These are phyloP conservation scores for Rhynchophorus ferrugineus DNA, from an alignment of 1,140 invertebrate genomes.

Conservation along the genomic window DNA sequence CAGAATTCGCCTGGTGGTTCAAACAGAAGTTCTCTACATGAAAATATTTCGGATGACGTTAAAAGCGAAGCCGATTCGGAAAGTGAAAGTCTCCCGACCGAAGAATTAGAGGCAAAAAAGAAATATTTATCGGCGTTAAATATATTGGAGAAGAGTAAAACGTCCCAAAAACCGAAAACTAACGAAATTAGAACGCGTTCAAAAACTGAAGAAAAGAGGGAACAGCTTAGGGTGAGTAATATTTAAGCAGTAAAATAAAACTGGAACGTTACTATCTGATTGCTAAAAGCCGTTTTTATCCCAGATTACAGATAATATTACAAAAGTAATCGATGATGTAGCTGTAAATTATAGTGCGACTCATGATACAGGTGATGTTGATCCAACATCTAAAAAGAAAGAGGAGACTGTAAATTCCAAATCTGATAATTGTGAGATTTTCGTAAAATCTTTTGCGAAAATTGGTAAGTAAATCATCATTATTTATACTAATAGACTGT, in stretches of 20 bases:
- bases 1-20: conserved; percentile 7
- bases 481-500: no score
- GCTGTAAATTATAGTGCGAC: conserved; percentile 24
- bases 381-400: conserved; percentile 6
- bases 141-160: conserved; percentile 29
- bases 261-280: background rate
- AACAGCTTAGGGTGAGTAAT: conserved; percentile 15
- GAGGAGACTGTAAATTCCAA: background rate
- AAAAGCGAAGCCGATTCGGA: conserved; percentile 40
- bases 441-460: conserved; percentile 32
- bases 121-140: conserved; percentile 35
- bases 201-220: conserved; percentile 35
- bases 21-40: conserved; percentile 7
- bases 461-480: conserved; percentile 19
- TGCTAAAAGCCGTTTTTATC: background rate
- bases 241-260: conserved; percentile 4
- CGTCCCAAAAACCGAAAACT: conserved; percentile 21
- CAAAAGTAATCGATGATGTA: conserved; percentile 27
- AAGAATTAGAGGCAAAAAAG: conserved; percentile 32
- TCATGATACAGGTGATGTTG: conserved; percentile 7
- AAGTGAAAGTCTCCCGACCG: conserved; percentile 22
- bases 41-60: conserved; percentile 28
- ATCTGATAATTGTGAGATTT: conserved; percentile 26
- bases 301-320: conserved; percentile 26
- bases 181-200: conserved; percentile 32